Conservation (phyloP, 2,113 vertebrate species). For the Xenotilapia flavipinnis region DNA sequence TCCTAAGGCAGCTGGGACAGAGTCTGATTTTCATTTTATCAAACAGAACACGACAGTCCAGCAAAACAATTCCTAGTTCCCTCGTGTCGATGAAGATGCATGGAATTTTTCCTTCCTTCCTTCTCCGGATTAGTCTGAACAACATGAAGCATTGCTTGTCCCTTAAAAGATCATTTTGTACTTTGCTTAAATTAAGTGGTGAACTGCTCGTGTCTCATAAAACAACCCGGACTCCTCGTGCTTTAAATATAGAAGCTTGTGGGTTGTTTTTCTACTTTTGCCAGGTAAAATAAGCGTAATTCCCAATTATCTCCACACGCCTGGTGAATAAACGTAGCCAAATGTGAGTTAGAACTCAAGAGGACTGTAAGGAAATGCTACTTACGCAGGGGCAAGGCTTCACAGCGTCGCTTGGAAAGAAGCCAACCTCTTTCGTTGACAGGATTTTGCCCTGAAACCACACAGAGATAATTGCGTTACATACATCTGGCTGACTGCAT, state of each 20-base stretch:
- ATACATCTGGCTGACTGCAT: constrained; percentile 34
- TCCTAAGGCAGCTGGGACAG: background rate
- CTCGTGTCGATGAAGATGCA: background rate
- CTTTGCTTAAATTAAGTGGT: background rate
- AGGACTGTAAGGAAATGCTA: constrained; percentile 36
- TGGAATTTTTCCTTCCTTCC: background rate
- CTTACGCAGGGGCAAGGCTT: constrained; percentile 95
- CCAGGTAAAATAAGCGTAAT: background rate
- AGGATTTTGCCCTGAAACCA: constrained; percentile 86
- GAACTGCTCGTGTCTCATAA: background rate
- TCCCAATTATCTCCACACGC: background rate
- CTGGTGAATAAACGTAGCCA: background rate
- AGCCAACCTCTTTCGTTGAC: constrained; percentile 87
- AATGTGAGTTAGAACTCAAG: background rate
- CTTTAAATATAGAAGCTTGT: background rate
- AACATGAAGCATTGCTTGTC: background rate
- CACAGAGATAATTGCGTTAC: constrained; percentile 50
- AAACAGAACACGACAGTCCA: background rate
- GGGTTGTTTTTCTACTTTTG: background rate
- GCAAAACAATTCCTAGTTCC: background rate
- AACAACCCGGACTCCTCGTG: background rate
- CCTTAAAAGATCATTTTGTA: background rate
- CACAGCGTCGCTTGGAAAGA: constrained; percentile 93
- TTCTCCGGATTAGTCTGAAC: background rate
- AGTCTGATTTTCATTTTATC: background rate